Percentiles rank a stretch among this genome's conserved stretches.
Evolutionary conservation across 2,888 invertebrate species (phyloP).

Genomic region (Mythimna lalbum): DNA sequence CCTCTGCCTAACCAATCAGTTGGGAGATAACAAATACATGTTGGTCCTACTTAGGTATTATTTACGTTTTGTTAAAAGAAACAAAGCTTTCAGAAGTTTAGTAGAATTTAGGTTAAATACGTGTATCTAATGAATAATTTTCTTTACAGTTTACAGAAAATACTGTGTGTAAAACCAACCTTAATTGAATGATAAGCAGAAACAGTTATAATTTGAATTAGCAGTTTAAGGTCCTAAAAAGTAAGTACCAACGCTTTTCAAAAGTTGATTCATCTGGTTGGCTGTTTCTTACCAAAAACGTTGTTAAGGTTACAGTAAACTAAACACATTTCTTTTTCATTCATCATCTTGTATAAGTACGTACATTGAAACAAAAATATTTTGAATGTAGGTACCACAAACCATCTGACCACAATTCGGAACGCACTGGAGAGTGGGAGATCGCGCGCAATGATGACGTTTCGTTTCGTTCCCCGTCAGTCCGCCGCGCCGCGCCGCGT

Average conservation of each 20-base stretch:
- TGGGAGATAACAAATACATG: no score
- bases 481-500: conserved; percentile 80
- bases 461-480: conserved; percentile 72
- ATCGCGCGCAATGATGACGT: conserved; percentile 70
- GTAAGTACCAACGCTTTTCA: no score
- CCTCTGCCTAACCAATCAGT: no score
- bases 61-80: not conserved
- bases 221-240: no score
- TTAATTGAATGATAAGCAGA: not conserved
- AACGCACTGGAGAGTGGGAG: conserved; percentile 68
- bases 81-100: not conserved
- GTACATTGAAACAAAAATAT: conserved; percentile 31
- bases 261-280: not conserved
- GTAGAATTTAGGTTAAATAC: not conserved
- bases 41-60: no score
- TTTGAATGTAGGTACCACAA: conserved; percentile 25
- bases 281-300: conserved; percentile 3
- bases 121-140: no score
- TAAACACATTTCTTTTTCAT: not conserved
- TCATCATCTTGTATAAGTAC: not conserved
- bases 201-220: not conserved
- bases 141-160: no score
- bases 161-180: no score
- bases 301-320: conserved; percentile 12
- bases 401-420: conserved; percentile 58